Conservation (phyloP, 2,888 invertebrate genomes). For the Xestoiulus laeticollis region DNA sequence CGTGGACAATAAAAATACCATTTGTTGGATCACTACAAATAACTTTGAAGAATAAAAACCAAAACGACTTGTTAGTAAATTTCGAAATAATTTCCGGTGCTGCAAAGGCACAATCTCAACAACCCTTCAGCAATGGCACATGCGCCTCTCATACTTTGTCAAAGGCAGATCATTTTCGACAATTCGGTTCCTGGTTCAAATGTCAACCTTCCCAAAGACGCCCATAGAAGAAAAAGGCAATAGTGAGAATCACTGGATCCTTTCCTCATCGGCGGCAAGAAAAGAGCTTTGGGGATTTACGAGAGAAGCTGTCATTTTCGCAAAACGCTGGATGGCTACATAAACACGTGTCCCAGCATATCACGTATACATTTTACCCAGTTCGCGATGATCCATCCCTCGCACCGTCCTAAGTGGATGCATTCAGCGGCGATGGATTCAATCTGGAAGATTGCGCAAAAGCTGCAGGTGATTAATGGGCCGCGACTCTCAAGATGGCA, state of each 20-base stretch:
- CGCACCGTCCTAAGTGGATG: slow-evolving; percentile 19
- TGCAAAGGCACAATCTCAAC: no score
- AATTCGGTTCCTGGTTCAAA: no score
- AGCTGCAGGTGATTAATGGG: slow-evolving; percentile 34
- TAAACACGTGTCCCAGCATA: slow-evolving; percentile 24
- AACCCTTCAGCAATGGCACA: background rate
- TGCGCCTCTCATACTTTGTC: no score
- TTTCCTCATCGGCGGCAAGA: background rate
- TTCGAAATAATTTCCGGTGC: no score
- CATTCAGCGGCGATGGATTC: slow-evolving; percentile 29
- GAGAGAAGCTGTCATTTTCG: slow-evolving; percentile 5
- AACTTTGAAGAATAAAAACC: no score
- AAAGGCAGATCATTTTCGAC: background rate
- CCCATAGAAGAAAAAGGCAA: background rate
- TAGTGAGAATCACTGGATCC: no score
- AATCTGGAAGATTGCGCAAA: slow-evolving; percentile 33
- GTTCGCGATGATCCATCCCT: background rate
- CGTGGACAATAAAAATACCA: no score
- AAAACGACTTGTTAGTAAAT: no score
- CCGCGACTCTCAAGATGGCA: slow-evolving; percentile 17
- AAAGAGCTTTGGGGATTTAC: background rate
- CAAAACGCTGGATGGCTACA: slow-evolving; percentile 7
- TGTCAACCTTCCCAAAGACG: no score
- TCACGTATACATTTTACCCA: background rate
- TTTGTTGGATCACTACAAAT: no score